Evolutionary conservation across 2,888 invertebrate species (phyloP), one percentile per base, ranked within the genome.

Genomic region (Asteroscopus sphinx): DNA sequence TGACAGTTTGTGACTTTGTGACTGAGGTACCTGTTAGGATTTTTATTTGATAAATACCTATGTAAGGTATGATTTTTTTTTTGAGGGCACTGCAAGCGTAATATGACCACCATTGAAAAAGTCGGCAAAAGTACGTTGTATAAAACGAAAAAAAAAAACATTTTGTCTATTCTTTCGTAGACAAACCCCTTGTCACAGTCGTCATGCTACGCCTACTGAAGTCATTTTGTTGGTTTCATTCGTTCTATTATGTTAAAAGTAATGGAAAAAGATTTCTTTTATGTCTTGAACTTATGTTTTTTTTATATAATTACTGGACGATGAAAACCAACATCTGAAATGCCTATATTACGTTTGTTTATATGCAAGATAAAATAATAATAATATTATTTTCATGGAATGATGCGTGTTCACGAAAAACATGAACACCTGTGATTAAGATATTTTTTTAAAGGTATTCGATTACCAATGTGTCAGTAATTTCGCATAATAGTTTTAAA

Each of bases 1-100:
- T 12, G 46, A 33, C 46, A 15, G 54, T 53, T 40, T 61, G 68
- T 69, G 71, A 63, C 72, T 48, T 65, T 67, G 72, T 74, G 62
- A 62, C 47, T 32, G 61, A 26, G 47, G 62, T 60, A 46, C 54
- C 53, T 40, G 35, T 11, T 39, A 28, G 15, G 7, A 11, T 28
- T 25, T 45, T 45, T 37, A 5, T 13, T 45, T 41, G 13, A 36
- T n/a, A n/a, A n/a, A n/a, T n/a, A n/a, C n/a, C n/a, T n/a, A n/a
- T n/a, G 17, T 12, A 1, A 44, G 46, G 47, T 52, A 37, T 41
- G 44, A 32, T 56, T 44, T 32, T 60, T 30, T 4, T 8, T 61
- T 46, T 62, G 1, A 35, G 40, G 8, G 4, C 0, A n/a, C n/a
- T n/a, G n/a, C n/a, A n/a, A n/a, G n/a, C n/a, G n/a, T n/a, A n/a